Percentiles rank a stretch among this genome's conserved stretches.
These are phyloP conservation scores for Bufotes viridis DNA, from an alignment of 2,797 vertebrate genomes.

Conservation along the genomic window DNA sequence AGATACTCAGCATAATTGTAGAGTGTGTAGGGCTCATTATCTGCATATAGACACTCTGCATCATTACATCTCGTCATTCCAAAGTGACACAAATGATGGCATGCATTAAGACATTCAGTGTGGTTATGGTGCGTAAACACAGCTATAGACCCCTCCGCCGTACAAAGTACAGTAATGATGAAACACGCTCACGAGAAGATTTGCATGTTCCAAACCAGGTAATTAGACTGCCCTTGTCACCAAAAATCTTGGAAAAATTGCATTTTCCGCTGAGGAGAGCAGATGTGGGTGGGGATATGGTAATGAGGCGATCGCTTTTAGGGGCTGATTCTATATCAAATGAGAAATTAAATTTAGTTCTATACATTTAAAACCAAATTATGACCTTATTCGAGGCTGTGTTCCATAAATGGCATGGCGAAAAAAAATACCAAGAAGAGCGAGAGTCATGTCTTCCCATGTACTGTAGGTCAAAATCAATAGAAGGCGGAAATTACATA, in stretches of 20 bases:
- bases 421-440: neutral
- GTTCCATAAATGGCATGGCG: constrained; percentile 10
- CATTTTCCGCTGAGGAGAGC: neutral
- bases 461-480: neutral
- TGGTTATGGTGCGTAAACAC: constrained; percentile 44
- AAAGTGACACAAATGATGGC: constrained; percentile 48
- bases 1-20: constrained; percentile 56
- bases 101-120: constrained; percentile 37
- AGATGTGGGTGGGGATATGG: constrained; percentile 43
- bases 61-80: constrained; percentile 51
- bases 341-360: constrained; percentile 29
- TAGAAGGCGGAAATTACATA: constrained; percentile 16
- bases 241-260: constrained; percentile 15
- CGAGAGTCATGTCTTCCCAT: neutral
- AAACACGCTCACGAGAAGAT: constrained; percentile 16
- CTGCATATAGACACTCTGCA: constrained; percentile 52
- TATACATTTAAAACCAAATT: constrained; percentile 25
- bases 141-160: constrained; percentile 30
- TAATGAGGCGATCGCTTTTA: constrained; percentile 23
- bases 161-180: constrained; percentile 46
- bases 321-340: constrained; percentile 37
- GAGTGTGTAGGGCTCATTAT: constrained; percentile 51
- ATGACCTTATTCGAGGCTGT: constrained; percentile 36
- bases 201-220: constrained; percentile 41
- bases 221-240: constrained; percentile 47